Evolutionary conservation across 2,888 invertebrate species (phyloP), one percentile per base, ranked within the genome.

Genomic region (Pyrocoelia pectoralis): DNA sequence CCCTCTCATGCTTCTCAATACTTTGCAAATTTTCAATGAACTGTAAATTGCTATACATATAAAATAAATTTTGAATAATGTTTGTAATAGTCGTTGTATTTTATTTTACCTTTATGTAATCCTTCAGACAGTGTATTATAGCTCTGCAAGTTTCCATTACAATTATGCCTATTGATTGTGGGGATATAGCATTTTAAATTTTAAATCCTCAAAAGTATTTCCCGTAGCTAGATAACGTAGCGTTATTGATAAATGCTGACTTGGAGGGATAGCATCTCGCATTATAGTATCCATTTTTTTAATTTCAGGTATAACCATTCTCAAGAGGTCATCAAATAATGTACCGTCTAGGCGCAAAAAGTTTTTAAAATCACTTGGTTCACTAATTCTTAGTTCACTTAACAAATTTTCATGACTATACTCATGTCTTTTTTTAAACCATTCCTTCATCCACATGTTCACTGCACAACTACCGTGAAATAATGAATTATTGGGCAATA

Each of bases 151-250:
- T 69, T 63, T 66, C 69, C 38, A 67, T 61, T 13, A 67, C 56
- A 55, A 67, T 68, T 52, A 48, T 57, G 38, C 68, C 58, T 56
- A 67, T 61, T 15, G 54, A 59, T 57, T 71, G 62, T 40, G 70
- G 61, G 48, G 64, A 67, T 56, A 67, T 55, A 50, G 67, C 66
- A 40, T 46, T 61, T 13, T 57, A 52, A 68, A 66, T 66, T 68
- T 62, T 57, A 70, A 56, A 24, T 70, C 65, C 67, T 70, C 66
- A 55, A 66, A 71, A 38, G 29, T 66, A 61, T 68, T 68, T 52
- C 70, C 70, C 33, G 65, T 70, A 33, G 63, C 68, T 18, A 72
- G 50, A 61, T 65, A 71, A 46, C 67, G 65, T 62, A 68, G 51
- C 13, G 68, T 69, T 17, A 68, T 60, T 18, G 62, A 68, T 46